Percentiles rank a stretch among this genome's conserved stretches.
Evolutionary conservation across 2,113 vertebrate species (phyloP).

Genomic region (Plestiodon gilberti): DNA sequence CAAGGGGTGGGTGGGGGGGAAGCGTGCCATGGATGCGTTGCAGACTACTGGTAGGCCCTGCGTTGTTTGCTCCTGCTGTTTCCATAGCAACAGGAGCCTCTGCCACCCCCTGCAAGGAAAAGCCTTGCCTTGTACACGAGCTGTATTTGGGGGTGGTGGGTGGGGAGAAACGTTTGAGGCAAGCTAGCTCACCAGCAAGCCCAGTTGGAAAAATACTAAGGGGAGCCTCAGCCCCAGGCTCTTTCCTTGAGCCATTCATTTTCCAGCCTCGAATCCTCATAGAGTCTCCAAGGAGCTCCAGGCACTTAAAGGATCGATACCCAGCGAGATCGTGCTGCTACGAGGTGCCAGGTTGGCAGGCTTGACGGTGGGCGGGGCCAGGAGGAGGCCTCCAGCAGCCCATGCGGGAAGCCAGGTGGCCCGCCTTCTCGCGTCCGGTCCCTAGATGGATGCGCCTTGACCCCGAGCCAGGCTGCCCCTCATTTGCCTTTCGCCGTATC

Average conservation of each 20-base stretch:
- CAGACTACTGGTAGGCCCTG: neutral
- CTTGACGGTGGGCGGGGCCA: neutral
- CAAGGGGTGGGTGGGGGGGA: neutral
- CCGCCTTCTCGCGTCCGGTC: too few species aligned
- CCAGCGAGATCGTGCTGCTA: neutral
- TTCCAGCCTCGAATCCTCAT: neutral
- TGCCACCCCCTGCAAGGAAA: neutral
- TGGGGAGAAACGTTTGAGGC: neutral
- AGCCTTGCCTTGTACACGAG: too few species aligned
- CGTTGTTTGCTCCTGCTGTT: neutral
- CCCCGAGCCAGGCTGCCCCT: too few species aligned
- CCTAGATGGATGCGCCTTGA: too few species aligned
- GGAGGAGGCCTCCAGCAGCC: neutral
- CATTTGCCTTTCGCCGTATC: too few species aligned
- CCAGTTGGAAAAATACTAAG: neutral
- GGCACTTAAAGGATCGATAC: neutral
- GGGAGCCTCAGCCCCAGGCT: too few species aligned
- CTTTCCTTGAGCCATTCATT: neutral
- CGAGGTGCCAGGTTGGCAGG: neutral
- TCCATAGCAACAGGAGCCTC: neutral
- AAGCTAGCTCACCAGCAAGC: too few species aligned
- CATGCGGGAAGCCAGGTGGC: neutral
- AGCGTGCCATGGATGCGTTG: neutral
- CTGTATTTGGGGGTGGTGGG: neutral
- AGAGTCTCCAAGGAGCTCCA: neutral